Base-by-base conservation (phyloP, 2,797 vertebrate species). In the Nothura maculosa region DNA sequence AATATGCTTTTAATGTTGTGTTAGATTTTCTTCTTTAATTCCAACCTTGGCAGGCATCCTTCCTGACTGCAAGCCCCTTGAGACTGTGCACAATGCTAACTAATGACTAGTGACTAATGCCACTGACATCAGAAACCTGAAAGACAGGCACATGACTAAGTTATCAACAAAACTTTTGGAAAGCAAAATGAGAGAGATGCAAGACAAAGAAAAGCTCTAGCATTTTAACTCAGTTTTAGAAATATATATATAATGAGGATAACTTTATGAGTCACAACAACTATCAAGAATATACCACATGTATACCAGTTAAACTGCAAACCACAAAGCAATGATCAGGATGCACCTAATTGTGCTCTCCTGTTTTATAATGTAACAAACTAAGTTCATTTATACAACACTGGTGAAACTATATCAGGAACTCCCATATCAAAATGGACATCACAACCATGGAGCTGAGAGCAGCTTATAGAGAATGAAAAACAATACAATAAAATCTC, bases 331-430 rank as follows among this genome's bases (percentile, higher is more conserved):
- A n/a, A 22, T 42, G 43, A 14, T 25, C 1, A 43, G 27, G 2
- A 47, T 21, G 27, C 24, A 60, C 12, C 27, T 30, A 34, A 9
- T 45, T 1, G 3, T 7, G 13, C 12, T 10, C 21, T 63, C 10
- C 0, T 63, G 7, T 11, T 60, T 67, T 10, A 30, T 6, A 67
- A 55, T 7, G 19, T 7, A 63, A 55, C 7, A 24, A 81, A 50
- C 22, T 0, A 25, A 3, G 4, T 8, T 54, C 40, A 36, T 28
- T 60, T n/a, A 15, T 13, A 10, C 1, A 76, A 38, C 42, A 43
- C n/a, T 25, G 43, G 12, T 27, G 42, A 58, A 34, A 45, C 25
- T 58, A 8, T 5, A 30, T 10, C 30, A 61, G 47, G 28, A 52
- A 70, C 11, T 15, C 30, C 7, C 21, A 17, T 4, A 25, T 11